These are phyloP conservation scores for Phoenicopterus ruber DNA, from an alignment of 2,113 vertebrate genomes.

Conservation along the genomic window DNA sequence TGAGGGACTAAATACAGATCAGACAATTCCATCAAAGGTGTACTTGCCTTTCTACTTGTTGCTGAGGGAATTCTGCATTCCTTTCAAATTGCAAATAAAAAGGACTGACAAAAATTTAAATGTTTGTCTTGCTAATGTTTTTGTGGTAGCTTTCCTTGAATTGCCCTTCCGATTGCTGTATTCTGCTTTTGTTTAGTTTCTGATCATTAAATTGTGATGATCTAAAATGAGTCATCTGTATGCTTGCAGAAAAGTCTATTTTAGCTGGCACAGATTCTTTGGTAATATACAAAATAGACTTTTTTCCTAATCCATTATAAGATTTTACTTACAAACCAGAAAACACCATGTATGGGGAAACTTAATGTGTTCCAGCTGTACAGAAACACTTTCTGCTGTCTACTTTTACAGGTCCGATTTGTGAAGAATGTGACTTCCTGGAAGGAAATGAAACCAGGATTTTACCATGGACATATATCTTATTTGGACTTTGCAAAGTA, in stretches of 20 bases:
- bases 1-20: neutral
- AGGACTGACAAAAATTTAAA: neutral
- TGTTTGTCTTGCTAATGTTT: neutral
- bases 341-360: neutral
- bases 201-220: neutral
- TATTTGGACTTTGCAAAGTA: slow-evolving; percentile 97
- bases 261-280: neutral
- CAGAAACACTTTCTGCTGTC: slow-evolving; percentile 6
- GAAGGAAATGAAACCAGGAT: slow-evolving; percentile 95
- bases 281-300: neutral
- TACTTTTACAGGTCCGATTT: slow-evolving; percentile 85
- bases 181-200: neutral
- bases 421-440: slow-evolving; percentile 94
- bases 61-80: neutral
- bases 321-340: neutral
- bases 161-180: neutral
- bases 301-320: neutral
- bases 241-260: neutral
- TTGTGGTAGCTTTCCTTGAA: neutral
- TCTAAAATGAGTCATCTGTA: neutral
- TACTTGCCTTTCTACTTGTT: neutral
- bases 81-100: neutral
- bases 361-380: neutral
- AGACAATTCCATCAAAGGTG: neutral
- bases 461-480: slow-evolving; percentile 95